These are phyloP conservation scores for Hemibagrus guttatus DNA, from an alignment of 2,797 vertebrate genomes.

Conservation along the genomic window DNA sequence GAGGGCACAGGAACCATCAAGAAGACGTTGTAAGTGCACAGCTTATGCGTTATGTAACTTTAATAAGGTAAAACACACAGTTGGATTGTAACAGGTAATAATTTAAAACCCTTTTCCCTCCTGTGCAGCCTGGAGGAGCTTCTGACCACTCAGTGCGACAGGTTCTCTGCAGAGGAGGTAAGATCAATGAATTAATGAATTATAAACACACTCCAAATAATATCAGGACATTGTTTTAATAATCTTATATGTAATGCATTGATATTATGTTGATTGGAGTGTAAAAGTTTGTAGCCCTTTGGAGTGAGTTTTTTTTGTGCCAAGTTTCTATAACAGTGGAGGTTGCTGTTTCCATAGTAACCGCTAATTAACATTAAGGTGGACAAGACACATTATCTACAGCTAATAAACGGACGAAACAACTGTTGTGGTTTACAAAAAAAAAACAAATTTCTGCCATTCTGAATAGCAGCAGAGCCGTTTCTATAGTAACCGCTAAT, in stretches of 20 bases:
- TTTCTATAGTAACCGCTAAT: no score
- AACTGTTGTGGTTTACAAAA: no score
- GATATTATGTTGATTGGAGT: background rate
- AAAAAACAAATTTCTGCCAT: no score
- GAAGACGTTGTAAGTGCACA: constrained; percentile 79
- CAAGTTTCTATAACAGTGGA: background rate
- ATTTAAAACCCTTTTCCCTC: background rate
- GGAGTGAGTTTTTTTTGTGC: background rate
- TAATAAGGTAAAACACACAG: background rate
- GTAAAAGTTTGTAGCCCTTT: background rate
- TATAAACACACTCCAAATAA: background rate
- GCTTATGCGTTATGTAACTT: background rate
- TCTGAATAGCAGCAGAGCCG: no score
- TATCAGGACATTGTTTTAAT: background rate
- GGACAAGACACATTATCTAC: background rate
- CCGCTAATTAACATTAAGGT: background rate
- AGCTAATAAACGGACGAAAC: no score
- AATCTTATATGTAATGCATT: background rate
- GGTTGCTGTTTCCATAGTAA: background rate
- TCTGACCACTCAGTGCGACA: constrained; percentile 81
- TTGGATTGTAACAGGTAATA: no score
- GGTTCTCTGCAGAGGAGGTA: constrained; percentile 79
- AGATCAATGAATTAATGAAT: constrained; percentile 39
- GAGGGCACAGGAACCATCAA: constrained; percentile 80
- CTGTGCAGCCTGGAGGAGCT: constrained; percentile 76